Evolutionary conservation across 1,140 invertebrate genomes (phyloP).

Genomic region (Orchesella cincta): DNA sequence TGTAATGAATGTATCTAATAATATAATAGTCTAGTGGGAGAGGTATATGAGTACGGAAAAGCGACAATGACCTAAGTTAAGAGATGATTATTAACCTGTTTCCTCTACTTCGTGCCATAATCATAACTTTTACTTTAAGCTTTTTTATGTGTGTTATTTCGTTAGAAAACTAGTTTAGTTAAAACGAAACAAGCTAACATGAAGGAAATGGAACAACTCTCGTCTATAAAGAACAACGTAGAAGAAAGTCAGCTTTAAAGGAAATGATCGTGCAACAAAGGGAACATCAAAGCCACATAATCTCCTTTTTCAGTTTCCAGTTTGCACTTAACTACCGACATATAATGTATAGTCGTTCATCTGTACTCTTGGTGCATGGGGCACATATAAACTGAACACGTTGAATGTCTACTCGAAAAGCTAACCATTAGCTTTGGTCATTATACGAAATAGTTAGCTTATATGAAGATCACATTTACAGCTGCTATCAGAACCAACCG

Average conservation of each 20-base stretch:
- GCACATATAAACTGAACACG: too few relatives aligned
- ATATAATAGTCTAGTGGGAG: too few relatives aligned
- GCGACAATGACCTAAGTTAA: neutral
- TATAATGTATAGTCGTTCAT: neutral
- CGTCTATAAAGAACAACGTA: neutral
- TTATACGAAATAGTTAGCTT: neutral
- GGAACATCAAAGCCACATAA: constrained; percentile 12
- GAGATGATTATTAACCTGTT: constrained; percentile 18
- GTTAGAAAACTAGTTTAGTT: too few relatives aligned
- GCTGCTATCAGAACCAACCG: too few relatives aligned
- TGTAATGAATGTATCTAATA: too few relatives aligned
- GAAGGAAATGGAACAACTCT: too few relatives aligned
- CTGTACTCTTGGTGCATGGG: too few relatives aligned
- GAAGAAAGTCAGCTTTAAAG: neutral
- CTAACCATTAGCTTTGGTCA: neutral
- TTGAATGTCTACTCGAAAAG: neutral
- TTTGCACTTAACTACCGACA: neutral
- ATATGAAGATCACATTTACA: neutral
- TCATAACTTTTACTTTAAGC: constrained; percentile 10
- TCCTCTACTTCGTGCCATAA: neutral
- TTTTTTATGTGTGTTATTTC: neutral
- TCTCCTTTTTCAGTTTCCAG: neutral
- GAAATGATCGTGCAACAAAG: neutral
- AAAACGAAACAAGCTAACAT: too few relatives aligned
- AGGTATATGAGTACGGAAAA: neutral